Base-by-base conservation (phyloP, 2,888 invertebrate genomes). In the Sinodicranocentrus sp. region DNA sequence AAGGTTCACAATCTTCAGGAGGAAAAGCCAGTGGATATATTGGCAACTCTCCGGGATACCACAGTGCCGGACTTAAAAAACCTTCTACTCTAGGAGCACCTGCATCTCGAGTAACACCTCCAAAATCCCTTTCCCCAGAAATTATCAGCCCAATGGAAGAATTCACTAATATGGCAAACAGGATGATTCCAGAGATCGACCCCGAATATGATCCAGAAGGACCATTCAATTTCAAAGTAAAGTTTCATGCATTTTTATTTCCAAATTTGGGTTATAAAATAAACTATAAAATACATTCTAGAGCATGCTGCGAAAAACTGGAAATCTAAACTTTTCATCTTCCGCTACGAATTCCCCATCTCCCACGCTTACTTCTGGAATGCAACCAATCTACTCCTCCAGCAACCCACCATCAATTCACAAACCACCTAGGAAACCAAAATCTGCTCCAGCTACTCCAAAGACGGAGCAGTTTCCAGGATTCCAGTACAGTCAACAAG, bases 121-220 rank as follows among this genome's bases (percentile, higher is more conserved):
- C 25, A 25, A 59, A 28, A 28, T 61, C 61, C 15, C 23, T 61
- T n/a, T 23, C 44, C 26, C 73, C 57, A 54, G 67, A 59, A 33
- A 44, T 67, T 13, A 70, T 86, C n/a, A 84, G 76, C 57, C 86
- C 86, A 0, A 65, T 86, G 71, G 83, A 83, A 19, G 86, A 86
- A 68, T 86, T 86, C 39, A 85, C 86, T 1, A 84, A 85, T 23
- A 85, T 85, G 85, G 85, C 83, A 10, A 85, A 72, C n/a, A 59
- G 67, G 17, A 80, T 84, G 83, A 77, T 71, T 19, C 65, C 72
- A 8, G 43, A 61, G 19, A 26, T 78, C 23, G 33, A 76, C n/a
- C 48, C 65, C 0, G 63, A 75, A 1, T 79, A 67, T 67, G 65
- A 82, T 6, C 2, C 21, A 17, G 2, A 54, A 26, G 6, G 5